Base-by-base conservation (phyloP, 92 coral and sea anemone species). In the Galaxea fascicularis region DNA sequence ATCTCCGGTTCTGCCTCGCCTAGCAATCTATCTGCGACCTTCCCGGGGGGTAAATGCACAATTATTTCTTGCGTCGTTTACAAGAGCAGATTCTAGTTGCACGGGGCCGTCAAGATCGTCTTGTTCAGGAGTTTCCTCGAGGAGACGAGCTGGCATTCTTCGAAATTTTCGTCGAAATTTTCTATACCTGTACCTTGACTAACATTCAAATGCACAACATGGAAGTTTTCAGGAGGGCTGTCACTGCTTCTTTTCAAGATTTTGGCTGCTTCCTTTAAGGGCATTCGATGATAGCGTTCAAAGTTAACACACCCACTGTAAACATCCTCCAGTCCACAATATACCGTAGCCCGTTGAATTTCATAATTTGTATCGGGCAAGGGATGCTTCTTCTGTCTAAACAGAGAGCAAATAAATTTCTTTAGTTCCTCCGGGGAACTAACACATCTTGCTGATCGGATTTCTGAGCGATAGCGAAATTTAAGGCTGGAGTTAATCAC, bases 401-500 rank as follows among this genome's bases (percentile, higher is more conserved):
- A 60, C 14, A 77, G 63, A 10, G 79, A 69, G 20, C 30, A 44
- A 6, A 77, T 44, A 35, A 86, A 86, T 11, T 1, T 77, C 53
- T 78, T 86, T 45, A 86, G 17, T 10, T 86, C 47, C 0, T 86
- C 89, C 25, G 66, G 84, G 7, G 78, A 54, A 66, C 17, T 17
- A 69, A 77, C 59, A 27, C 47, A 24, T 67, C 84, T 79, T 15
- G 25, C 73, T 22, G 76, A 64, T 63, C 35, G 18, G 73, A 78
- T 78, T 47, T 64, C 83, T 12, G 64, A 46, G 16, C 47, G 57
- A 41, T 29, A 85, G 72, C 83, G 91, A 45, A 63, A 60, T 44
- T 88, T 76, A n/a, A 88, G 17, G 28, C 91, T 72, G 1, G 88
- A 79, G 54, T 82, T 88, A 20, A 82, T 26, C 73, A 82, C 30